Evolutionary conservation across 2,888 invertebrate genomes (phyloP), one percentile per base, ranked within the genome.

Genomic region (Epinotia bilunana): DNA sequence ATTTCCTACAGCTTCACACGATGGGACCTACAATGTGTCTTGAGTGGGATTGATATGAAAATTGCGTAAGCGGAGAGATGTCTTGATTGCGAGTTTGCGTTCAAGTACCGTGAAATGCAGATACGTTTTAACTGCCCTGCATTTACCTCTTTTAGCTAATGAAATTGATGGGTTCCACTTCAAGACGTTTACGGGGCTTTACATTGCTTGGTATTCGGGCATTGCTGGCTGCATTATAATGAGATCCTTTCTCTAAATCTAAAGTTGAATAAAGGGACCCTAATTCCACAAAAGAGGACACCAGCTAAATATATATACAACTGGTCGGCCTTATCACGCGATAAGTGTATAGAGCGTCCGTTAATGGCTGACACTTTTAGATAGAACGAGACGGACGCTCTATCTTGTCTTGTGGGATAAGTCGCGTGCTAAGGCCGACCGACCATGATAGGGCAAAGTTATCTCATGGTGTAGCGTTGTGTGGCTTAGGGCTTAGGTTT

Each of bases 1-100:
- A 28, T 67, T 75, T 71, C 58, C 61, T 55, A 64, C 70, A 11
- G 28, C 28, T 73, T 76, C 70, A 76, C 71, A 72, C 65, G 69
- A 76, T 76, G 49, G 12, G 18, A 53, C 57, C 20, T 39, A 75
- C 71, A 75, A 72, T 75, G 71, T 60, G 18, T 13, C 43, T 33
- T 61, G 23, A 72, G 46, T 9, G 23, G 2, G 43, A 20, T 23
- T 55, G 74, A 75, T 75, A 67, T 67, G 65, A 39, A 71, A 65
- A 72, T 61, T 61, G 70, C 60, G 39, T 39, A 58, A 53, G 18
- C 43, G 16, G 46, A 39, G 61, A n/a, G 71, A 75, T 72, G 71
- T 72, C 72, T 75, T 75, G 67, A 75, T 75, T 72, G 23, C 46
- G 49, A 74, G 57, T 65, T 13, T n/a, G 53, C n/a, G 62, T 16